Conservation (phyloP, 2,113 vertebrate species). For the Nibea coibor region DNA sequence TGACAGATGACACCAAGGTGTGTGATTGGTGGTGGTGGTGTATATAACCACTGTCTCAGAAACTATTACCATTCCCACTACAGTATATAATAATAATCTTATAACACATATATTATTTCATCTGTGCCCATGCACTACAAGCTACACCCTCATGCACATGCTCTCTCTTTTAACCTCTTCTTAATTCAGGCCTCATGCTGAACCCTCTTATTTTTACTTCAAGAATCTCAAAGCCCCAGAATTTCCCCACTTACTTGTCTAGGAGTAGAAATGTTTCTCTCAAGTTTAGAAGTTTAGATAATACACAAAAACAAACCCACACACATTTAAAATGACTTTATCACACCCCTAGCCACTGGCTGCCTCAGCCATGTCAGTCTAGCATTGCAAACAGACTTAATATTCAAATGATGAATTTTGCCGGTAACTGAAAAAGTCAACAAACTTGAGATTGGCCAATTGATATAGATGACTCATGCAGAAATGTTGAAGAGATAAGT, state of each 20-base stretch:
- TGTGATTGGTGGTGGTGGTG: neutral
- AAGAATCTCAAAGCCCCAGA: neutral
- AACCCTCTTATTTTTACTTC: neutral
- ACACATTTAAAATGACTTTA: slow-evolving; percentile 14
- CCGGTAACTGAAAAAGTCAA: slow-evolving; percentile 15
- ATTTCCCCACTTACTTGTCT: neutral
- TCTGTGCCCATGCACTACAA: no score
- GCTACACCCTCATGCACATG: no score
- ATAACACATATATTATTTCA: no score
- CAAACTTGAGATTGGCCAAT: neutral
- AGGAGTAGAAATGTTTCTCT: neutral
- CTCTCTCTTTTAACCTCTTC: no score
- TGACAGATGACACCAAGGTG: neutral
- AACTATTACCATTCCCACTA: neutral
- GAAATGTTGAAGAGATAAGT: slow-evolving; percentile 15
- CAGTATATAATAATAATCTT: no score
- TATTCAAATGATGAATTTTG: slow-evolving; percentile 45
- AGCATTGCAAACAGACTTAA: slow-evolving; percentile 52
- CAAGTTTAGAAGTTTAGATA: neutral
- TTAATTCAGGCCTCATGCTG: neutral
- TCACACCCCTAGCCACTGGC: neutral
- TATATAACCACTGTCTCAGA: slow-evolving; percentile 1
- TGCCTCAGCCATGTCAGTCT: slow-evolving; percentile 14
- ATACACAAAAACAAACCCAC: neutral
- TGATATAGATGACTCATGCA: slow-evolving; percentile 13